Evolutionary conservation across 2,888 invertebrate species (phyloP).

Genomic region (Habrosyne pyritoides): DNA sequence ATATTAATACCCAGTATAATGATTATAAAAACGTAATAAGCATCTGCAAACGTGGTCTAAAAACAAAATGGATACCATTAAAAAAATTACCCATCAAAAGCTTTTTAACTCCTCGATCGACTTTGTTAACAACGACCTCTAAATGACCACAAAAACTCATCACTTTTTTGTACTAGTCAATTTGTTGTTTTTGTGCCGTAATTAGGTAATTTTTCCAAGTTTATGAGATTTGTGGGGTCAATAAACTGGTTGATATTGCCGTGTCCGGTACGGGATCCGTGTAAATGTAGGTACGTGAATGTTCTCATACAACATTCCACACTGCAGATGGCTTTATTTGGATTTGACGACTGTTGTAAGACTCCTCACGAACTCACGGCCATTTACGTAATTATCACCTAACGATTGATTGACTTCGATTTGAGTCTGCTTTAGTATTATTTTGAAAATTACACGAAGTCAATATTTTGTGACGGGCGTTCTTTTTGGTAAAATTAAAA

Average conservation of each 20-base stretch:
- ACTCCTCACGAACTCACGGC: slow-evolving; percentile 10
- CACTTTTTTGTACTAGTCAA: slow-evolving; percentile 7
- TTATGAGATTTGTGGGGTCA: slow-evolving; percentile 43
- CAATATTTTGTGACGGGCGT: background rate
- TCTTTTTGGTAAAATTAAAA: background rate
- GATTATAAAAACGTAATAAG: background rate
- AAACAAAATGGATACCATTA: background rate
- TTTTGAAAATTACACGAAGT: background rate
- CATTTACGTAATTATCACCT: background rate
- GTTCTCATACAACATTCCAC: slow-evolving; percentile 40
- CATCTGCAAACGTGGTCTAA: background rate
- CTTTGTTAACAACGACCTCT: slow-evolving; percentile 18
- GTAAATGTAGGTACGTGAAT: slow-evolving; percentile 34
- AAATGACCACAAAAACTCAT: slow-evolving; percentile 1
- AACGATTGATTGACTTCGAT: background rate
- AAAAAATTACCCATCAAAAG: slow-evolving; percentile 4
- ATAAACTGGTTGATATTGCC: slow-evolving; percentile 58
- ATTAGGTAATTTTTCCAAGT: slow-evolving; percentile 45
- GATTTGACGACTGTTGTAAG: slow-evolving; percentile 32
- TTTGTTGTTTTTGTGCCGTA: slow-evolving; percentile 42
- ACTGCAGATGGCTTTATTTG: slow-evolving; percentile 32
- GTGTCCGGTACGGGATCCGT: slow-evolving; percentile 60
- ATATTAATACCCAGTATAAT: background rate
- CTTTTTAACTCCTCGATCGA: slow-evolving; percentile 24
- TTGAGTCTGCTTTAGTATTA: background rate